Conservation (phyloP, 2,797 vertebrate species). For the Siniperca obscura region DNA sequence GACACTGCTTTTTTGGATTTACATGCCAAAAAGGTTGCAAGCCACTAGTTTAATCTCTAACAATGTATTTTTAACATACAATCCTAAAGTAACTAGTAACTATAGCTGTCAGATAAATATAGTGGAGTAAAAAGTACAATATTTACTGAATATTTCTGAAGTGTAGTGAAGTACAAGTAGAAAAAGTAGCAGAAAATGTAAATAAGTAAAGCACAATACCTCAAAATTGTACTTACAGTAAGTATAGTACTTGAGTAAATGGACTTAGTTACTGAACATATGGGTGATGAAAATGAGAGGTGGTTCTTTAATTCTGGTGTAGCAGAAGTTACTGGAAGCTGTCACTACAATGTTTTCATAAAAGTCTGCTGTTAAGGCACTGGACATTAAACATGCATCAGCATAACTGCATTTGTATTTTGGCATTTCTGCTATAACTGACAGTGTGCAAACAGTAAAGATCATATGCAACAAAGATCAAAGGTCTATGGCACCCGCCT, state of each 20-base stretch:
- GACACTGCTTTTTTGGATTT: not conserved
- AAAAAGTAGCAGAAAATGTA: not conserved
- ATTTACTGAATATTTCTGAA: too few species aligned
- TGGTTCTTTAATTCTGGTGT: constrained; percentile 3
- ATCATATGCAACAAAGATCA: constrained; percentile 10
- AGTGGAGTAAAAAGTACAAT: not conserved
- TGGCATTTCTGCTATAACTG: not conserved
- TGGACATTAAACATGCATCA: not conserved
- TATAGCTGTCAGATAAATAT: not conserved
- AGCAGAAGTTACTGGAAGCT: constrained; percentile 3
- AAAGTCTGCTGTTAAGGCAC: constrained; percentile 29
- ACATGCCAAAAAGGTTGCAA: not conserved
- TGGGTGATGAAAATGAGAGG: not conserved
- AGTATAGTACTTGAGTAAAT: not conserved
- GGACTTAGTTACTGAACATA: not conserved
- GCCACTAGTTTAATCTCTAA: not conserved
- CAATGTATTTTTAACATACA: not conserved
- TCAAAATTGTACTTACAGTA: not conserved
- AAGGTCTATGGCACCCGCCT: not conserved
- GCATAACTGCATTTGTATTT: constrained; percentile 8
- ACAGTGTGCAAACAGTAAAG: constrained; percentile 2
- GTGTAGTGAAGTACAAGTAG: not conserved
- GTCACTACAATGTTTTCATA: constrained; percentile 62
- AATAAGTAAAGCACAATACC: not conserved
- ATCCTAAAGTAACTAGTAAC: not conserved